These are phyloP conservation scores for Cyprinodon variegatus DNA, from an alignment of 2,113 vertebrate genomes.

Conservation along the genomic window DNA sequence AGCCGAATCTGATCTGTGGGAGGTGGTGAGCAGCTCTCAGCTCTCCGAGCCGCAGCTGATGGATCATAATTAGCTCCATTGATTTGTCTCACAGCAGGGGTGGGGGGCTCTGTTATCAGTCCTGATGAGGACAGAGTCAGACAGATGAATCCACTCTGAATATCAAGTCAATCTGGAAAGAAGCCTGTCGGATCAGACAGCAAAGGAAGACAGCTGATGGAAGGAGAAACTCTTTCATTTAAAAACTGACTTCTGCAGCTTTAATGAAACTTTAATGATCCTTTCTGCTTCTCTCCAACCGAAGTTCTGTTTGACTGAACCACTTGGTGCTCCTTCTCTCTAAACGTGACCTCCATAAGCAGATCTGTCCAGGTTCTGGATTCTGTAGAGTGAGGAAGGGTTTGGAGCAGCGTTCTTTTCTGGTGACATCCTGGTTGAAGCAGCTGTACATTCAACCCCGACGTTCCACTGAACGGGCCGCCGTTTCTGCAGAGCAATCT, in stretches of 20 bases:
- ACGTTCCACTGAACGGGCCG: too few relatives aligned
- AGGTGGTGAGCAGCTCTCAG: constrained; percentile 48
- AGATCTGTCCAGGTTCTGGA: too few relatives aligned
- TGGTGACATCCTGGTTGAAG: too few relatives aligned
- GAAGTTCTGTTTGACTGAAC: too few relatives aligned
- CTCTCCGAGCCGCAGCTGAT: constrained; percentile 51
- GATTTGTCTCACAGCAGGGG: constrained; percentile 38
- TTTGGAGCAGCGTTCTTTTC: too few relatives aligned
- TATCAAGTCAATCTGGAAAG: background rate
- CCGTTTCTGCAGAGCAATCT: too few relatives aligned
- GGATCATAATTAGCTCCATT: constrained; percentile 71
- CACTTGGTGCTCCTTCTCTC: too few relatives aligned
- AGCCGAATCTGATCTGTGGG: constrained; percentile 61
- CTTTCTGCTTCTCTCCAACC: too few relatives aligned
- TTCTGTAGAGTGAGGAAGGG: too few relatives aligned
- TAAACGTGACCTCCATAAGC: too few relatives aligned
- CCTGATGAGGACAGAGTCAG: constrained; percentile 16
- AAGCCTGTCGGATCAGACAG: background rate
- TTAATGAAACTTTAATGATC: background rate
- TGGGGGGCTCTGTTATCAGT: constrained; percentile 8
- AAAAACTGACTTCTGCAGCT: background rate
- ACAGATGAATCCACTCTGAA: background rate
- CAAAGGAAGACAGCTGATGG: background rate
- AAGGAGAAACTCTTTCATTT: background rate
- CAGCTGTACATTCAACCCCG: too few relatives aligned